Conservation (phyloP, 2,888 invertebrate genomes). For the Acrocera orbiculus region DNA sequence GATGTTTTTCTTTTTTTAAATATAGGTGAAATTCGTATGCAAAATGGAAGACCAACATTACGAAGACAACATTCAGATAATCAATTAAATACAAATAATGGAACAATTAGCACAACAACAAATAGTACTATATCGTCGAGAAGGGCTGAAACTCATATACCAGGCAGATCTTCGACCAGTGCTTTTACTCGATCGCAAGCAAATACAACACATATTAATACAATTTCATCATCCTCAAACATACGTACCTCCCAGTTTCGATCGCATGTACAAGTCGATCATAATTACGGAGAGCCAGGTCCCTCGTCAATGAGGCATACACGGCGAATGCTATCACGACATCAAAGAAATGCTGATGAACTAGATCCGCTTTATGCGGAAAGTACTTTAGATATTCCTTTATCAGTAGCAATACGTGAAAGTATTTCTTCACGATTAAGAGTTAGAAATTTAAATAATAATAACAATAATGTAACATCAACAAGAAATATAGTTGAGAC, state of each 20-base stretch:
- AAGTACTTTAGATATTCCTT: neutral
- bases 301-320: constrained; percentile 21
- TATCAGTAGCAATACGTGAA: constrained; percentile 15
- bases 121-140: no score
- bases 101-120: no score
- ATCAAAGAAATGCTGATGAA: constrained; percentile 29
- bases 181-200: constrained; percentile 8
- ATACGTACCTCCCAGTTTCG: no score
- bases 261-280: constrained; percentile 20
- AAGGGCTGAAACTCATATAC: no score
- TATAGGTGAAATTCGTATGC: no score
- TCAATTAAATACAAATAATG: no score
- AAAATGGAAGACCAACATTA: no score
- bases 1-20: no score
- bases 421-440: constrained; percentile 17
- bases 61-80: no score
- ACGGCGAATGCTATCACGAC: constrained; percentile 26
- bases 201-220: constrained; percentile 6
- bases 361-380: constrained; percentile 20
- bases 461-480: no score
- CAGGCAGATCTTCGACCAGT: no score
- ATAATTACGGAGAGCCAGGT: constrained; percentile 27
- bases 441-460: constrained; percentile 16
- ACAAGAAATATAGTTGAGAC: constrained; percentile 8
- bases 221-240: constrained; percentile 2